Conservation (phyloP, 1,140 invertebrate genomes). For the Dreissena rostriformis region DNA sequence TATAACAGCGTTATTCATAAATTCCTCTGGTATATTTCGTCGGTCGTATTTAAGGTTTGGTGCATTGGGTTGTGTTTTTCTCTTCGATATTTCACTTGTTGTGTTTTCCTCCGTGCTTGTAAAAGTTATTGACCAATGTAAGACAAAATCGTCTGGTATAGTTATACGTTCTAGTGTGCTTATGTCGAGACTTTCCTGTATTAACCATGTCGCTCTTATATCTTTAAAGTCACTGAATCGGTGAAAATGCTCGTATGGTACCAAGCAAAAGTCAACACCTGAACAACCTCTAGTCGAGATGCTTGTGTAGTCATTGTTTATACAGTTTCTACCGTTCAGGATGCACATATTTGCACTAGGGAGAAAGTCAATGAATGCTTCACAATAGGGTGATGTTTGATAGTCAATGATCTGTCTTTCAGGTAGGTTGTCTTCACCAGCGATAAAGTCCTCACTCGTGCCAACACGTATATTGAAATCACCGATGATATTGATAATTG, state of each 20-base stretch:
- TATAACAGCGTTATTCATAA: too few relatives aligned
- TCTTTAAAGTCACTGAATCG: background rate
- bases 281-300: background rate
- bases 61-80: too few relatives aligned
- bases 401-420: too few relatives aligned
- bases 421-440: background rate
- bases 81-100: too few relatives aligned
- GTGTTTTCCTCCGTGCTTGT: too few relatives aligned
- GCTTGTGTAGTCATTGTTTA: background rate
- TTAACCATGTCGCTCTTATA: background rate
- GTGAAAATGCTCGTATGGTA: background rate
- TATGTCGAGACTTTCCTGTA: too few relatives aligned
- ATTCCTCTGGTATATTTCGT: too few relatives aligned
- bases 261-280: background rate
- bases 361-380: background rate
- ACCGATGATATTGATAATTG: background rate
- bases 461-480: background rate
- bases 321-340: background rate
- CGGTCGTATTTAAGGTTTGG: too few relatives aligned
- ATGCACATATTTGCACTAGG: background rate
- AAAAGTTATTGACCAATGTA: too few relatives aligned
- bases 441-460: background rate
- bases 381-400: background rate
- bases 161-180: too few relatives aligned
- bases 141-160: too few relatives aligned